phyloP scores from a whole-genome alignment of 2,797 vertebrate species.

The Sebastes iracundus region DNA sequence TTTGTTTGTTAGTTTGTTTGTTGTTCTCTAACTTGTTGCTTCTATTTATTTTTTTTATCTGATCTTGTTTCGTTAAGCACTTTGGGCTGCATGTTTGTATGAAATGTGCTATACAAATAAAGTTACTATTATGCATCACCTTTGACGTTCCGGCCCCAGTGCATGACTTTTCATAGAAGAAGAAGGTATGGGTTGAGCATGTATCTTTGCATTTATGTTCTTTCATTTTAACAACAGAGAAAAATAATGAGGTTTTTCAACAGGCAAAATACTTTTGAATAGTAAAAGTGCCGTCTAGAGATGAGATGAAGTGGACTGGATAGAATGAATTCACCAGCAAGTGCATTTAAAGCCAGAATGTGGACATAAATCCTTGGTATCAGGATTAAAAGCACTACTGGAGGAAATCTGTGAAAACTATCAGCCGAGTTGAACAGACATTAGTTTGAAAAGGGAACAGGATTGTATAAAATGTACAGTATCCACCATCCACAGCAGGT shows the following conservation, averaged over 20 bases:
- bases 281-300: not conserved
- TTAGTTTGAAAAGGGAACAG: not conserved
- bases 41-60: too few species aligned
- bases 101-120: too few species aligned
- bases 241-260: not conserved
- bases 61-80: too few species aligned
- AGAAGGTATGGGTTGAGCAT: not conserved
- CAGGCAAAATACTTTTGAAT: not conserved
- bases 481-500: not conserved
- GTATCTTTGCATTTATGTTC: not conserved
- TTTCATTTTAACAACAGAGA: not conserved
- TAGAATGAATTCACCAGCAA: not conserved
- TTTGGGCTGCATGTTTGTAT: too few species aligned
- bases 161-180: not conserved
- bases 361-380: not conserved
- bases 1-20: too few species aligned
- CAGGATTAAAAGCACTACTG: not conserved
- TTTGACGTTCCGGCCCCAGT: not conserved
- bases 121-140: not conserved
- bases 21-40: too few species aligned
- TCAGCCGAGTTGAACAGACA: not conserved
- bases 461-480: not conserved
- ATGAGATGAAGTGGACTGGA: not conserved
- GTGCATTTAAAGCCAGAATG: not conserved
- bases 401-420: not conserved